Conservation (phyloP, 2,888 invertebrate species). For the Arenicola marina region DNA sequence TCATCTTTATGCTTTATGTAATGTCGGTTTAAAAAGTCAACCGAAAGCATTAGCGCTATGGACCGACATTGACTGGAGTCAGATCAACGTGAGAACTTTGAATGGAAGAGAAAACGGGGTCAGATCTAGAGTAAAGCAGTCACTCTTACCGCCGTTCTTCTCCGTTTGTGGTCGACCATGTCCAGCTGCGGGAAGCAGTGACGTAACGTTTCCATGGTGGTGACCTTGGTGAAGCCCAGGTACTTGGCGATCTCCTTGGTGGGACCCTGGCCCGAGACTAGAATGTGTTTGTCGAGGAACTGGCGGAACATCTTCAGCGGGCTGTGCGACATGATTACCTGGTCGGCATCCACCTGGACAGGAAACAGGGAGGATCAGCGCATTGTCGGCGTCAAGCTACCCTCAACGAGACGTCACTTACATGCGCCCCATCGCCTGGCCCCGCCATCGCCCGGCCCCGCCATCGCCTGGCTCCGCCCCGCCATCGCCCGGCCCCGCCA, state of each 20-base stretch:
- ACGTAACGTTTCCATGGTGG: constrained; percentile 67
- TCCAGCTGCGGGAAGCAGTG: constrained; percentile 69
- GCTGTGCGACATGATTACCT: constrained; percentile 72
- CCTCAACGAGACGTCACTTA: too few species aligned
- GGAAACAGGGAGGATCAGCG: background rate
- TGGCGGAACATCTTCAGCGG: constrained; percentile 69
- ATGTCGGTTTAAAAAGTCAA: too few species aligned
- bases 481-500: too few species aligned
- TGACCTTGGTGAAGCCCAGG: constrained; percentile 68
- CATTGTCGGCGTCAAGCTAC: background rate
- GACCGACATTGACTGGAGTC: too few species aligned
- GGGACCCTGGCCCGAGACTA: constrained; percentile 69
- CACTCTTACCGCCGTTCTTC: constrained; percentile 59
- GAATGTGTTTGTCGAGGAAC: constrained; percentile 68
- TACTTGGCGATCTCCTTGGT: constrained; percentile 65
- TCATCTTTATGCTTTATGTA: too few species aligned
- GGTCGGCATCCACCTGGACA: constrained; percentile 65
- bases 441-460: too few species aligned
- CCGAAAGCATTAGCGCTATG: too few species aligned
- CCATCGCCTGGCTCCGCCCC: too few species aligned
- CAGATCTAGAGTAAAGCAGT: too few species aligned
- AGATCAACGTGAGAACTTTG: too few species aligned
- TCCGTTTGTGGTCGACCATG: constrained; percentile 65
- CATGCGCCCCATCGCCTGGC: too few species aligned
- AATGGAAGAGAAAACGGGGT: too few species aligned